Evolutionary conservation across 2,888 invertebrate species (phyloP).

Genomic region (Hermaeophaga mercurialis): DNA sequence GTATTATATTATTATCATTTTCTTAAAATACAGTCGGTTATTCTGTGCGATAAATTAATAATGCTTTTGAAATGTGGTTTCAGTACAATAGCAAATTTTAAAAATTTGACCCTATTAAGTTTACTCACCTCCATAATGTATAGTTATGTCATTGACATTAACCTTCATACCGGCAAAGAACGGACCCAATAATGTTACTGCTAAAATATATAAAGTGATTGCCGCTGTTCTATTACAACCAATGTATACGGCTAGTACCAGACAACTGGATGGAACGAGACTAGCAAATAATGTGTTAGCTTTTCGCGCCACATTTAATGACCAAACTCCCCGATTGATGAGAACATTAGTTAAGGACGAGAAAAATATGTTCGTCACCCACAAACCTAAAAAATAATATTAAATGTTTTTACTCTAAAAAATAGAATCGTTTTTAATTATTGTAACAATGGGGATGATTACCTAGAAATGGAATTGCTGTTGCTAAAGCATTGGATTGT

Average conservation of each 20-base stretch:
- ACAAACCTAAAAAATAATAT: conserved; percentile 60
- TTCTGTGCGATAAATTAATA: too few species aligned
- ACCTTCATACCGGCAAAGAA: conserved; percentile 32
- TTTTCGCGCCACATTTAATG: conserved; percentile 62
- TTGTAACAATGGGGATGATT: too few species aligned
- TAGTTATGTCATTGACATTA: conserved; percentile 29
- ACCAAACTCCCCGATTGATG: conserved; percentile 62
- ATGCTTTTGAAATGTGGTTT: too few species aligned
- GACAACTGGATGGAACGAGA: conserved; percentile 8
- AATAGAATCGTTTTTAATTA: too few species aligned
- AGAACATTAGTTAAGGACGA: conserved; percentile 69
- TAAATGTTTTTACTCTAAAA: too few species aligned
- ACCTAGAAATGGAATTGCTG: conserved; percentile 63
- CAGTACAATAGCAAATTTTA: too few species aligned
- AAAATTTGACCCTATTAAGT: too few species aligned
- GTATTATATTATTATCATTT: too few species aligned
- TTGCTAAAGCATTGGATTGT: conserved; percentile 63
- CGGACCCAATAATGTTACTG: conserved; percentile 9
- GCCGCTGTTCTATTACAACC: conserved; percentile 23
- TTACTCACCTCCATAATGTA: conserved; percentile 17
- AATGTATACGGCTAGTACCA: conserved; percentile 16
- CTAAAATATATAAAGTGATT: neutral
- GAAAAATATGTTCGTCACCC: conserved; percentile 64
- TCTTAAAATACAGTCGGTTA: too few species aligned
- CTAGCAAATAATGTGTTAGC: conserved; percentile 18